These are phyloP conservation scores for Tyrannus savana DNA, from an alignment of 2,113 vertebrate species.

Conservation along the genomic window DNA sequence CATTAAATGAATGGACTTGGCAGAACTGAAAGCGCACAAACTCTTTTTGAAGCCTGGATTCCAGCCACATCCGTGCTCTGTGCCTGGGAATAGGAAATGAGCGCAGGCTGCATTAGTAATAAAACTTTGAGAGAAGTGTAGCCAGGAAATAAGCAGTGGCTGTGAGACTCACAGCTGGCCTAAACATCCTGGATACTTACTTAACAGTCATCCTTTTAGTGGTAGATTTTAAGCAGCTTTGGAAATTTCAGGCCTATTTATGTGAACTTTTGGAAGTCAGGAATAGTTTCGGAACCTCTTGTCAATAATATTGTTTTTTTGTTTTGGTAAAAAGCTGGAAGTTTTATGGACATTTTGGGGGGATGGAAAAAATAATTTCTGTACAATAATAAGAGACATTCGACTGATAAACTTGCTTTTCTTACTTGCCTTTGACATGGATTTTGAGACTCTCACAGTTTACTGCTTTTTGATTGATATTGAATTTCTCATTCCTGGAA, in stretches of 20 bases:
- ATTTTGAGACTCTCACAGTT: background rate
- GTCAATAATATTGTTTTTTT: background rate
- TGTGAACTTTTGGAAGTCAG: background rate
- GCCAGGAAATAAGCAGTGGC: background rate
- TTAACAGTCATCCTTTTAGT: background rate
- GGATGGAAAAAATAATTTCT: background rate
- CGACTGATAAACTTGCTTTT: background rate
- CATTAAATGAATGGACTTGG: background rate
- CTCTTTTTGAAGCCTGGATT: background rate
- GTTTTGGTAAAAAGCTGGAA: background rate
- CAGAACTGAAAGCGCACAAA: background rate
- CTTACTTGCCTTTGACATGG: background rate
- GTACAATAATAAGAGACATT: background rate
- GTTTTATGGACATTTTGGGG: background rate
- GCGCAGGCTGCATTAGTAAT: background rate
- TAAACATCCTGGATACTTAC: background rate
- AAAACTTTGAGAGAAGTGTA: background rate
- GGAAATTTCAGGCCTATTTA: background rate
- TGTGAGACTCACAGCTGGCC: background rate
- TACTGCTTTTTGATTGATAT: background rate
- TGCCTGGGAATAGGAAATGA: background rate
- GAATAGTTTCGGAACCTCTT: background rate
- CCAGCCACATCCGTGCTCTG: accelerated
- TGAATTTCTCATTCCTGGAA: background rate
- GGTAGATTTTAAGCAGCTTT: background rate